Evolutionary conservation across 2,113 vertebrate species (phyloP).

Genomic region (Mastomys coucha): DNA sequence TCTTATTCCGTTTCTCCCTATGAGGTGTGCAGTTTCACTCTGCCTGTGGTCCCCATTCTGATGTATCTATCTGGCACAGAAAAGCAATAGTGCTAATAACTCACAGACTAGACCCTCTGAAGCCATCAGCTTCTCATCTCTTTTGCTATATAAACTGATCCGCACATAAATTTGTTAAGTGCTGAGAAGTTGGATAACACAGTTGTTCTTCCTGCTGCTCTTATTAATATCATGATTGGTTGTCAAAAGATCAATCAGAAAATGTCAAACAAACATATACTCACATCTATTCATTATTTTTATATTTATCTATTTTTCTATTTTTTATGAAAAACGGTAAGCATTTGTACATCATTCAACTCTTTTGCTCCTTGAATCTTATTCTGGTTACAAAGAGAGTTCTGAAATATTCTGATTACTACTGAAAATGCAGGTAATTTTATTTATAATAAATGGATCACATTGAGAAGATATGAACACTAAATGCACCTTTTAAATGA

Average conservation of each 20-base stretch:
- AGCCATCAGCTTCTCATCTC: neutral
- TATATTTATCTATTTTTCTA: neutral
- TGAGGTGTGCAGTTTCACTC: neutral
- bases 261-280: neutral
- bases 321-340: conserved; percentile 1
- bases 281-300: neutral
- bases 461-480: neutral
- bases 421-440: neutral
- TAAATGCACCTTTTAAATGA: conserved; percentile 35
- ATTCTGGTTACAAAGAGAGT: conserved; percentile 5
- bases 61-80: neutral
- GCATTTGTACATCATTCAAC: neutral
- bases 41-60: neutral
- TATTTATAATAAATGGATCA: conserved; percentile 5
- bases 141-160: neutral
- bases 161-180: neutral
- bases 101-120: neutral
- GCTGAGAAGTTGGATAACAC: neutral
- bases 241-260: neutral
- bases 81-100: neutral
- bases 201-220: neutral
- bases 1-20: neutral
- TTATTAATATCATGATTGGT: neutral
- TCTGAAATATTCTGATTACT: neutral
- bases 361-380: neutral